A percentile compares a stretch with the other conserved stretches of the same genome.
Conservation (phyloP, 1,140 invertebrate genomes). For the Choristoneura fumiferana region DNA sequence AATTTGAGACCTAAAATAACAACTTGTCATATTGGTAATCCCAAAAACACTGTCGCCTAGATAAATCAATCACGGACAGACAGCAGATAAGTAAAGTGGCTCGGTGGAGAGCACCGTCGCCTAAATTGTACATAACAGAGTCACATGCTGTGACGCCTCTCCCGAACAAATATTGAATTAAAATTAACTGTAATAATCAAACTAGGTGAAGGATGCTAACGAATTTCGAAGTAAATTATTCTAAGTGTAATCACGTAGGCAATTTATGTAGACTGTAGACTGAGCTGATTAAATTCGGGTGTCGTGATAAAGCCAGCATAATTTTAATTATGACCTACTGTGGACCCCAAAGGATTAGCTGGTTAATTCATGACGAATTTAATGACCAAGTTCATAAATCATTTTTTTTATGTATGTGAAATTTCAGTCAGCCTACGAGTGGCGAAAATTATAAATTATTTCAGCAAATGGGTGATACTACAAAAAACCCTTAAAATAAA, state of each 20-base stretch:
- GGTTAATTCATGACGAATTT: too few species aligned
- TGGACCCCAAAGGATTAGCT: too few species aligned
- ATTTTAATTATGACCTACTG: too few species aligned
- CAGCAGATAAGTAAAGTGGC: conserved; percentile 39
- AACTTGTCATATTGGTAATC: conserved; percentile 27
- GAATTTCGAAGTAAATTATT: conserved; percentile 10
- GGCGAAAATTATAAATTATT: too few species aligned
- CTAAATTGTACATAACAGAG: conserved; percentile 34
- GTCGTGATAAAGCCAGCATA: not conserved
- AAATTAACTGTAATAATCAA: conserved; percentile 45
- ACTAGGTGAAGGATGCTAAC: conserved; percentile 54
- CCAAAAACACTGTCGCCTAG: conserved; percentile 39
- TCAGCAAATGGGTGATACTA: too few species aligned
- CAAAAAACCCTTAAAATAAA: too few species aligned
- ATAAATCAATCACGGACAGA: conserved; percentile 65
- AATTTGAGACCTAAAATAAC: too few species aligned
- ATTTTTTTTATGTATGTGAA: too few species aligned
- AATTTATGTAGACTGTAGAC: not conserved
- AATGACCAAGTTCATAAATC: too few species aligned
- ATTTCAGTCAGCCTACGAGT: too few species aligned
- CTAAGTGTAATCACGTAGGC: conserved; percentile 2
- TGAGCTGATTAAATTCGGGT: not conserved
- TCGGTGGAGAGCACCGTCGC: conserved; percentile 25
- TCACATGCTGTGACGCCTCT: conserved; percentile 58
- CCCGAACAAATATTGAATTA: conserved; percentile 54